phyloP scores from a whole-genome alignment of 2,113 vertebrate genomes.

The Porphyrio hochstetteri region DNA sequence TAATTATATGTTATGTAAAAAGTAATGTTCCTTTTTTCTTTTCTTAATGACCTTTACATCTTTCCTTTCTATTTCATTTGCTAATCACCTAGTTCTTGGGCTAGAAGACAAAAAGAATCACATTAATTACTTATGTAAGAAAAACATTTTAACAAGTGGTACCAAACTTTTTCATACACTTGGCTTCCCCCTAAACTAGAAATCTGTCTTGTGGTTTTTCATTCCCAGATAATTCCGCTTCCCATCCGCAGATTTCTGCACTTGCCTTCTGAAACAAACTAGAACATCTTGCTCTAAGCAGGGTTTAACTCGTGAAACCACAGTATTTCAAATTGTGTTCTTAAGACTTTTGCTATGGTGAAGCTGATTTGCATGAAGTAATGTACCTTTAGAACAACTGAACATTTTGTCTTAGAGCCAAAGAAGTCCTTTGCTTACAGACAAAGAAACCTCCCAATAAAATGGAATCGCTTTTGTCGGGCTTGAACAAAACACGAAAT shows the following conservation, averaged over 20 bases:
- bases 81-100: background rate
- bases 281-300: background rate
- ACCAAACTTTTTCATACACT: background rate
- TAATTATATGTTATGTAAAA: constrained; percentile 38
- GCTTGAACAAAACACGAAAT: background rate
- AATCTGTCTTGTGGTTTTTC: background rate
- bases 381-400: background rate
- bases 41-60: constrained; percentile 16
- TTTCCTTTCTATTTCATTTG: constrained; percentile 9
- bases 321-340: background rate
- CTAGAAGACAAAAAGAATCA: constrained; percentile 14
- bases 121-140: background rate
- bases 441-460: background rate
- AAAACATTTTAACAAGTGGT: background rate
- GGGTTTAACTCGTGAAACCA: background rate
- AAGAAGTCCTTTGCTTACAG: background rate
- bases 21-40: background rate
- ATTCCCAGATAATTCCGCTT: background rate
- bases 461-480: background rate
- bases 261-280: background rate
- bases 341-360: background rate
- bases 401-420: background rate
- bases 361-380: background rate
- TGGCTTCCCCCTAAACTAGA: background rate
- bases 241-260: background rate